Evolutionary conservation across 2,888 invertebrate genomes (phyloP).

Genomic region (Euzophera pinguis): DNA sequence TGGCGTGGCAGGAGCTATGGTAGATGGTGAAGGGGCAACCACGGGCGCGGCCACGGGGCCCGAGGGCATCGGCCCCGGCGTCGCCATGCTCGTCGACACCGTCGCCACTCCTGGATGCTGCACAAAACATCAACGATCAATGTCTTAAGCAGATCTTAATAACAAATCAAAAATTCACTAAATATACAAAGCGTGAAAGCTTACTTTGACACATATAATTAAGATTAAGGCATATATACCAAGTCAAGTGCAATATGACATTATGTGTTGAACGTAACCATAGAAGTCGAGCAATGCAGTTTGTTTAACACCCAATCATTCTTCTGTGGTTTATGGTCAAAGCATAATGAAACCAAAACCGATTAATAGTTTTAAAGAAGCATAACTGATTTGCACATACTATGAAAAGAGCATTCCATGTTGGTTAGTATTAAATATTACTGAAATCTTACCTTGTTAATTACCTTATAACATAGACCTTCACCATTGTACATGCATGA

Average conservation of each 20-base stretch:
- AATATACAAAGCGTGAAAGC: not conserved
- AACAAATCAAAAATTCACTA: not conserved
- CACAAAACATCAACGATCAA: slow-evolving; percentile 19
- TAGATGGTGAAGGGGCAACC: slow-evolving; percentile 29
- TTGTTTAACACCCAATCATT: not conserved
- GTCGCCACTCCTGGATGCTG: slow-evolving; percentile 69
- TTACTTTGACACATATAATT: too few species aligned
- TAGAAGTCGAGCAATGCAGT: not conserved
- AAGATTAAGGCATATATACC: not conserved
- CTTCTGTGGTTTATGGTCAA: not conserved
- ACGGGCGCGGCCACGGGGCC: slow-evolving; percentile 45
- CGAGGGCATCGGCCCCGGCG: slow-evolving; percentile 46
- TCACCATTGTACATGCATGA: slow-evolving; percentile 65
- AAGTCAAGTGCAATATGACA: too few species aligned
- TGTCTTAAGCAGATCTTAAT: not conserved
- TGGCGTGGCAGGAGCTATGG: slow-evolving; percentile 29
- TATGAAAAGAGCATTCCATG: slow-evolving; percentile 26
- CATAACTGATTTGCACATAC: slow-evolving; percentile 22
- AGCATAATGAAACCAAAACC: slow-evolving; percentile 4
- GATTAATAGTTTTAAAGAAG: slow-evolving; percentile 13
- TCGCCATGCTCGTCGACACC: slow-evolving; percentile 62
- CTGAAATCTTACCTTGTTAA: slow-evolving; percentile 57
- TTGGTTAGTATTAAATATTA: slow-evolving; percentile 28
- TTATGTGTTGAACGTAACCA: not conserved
- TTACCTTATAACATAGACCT: slow-evolving; percentile 60